Conservation (phyloP, 2,113 vertebrate genomes). For the Ranitomeya variabilis region DNA sequence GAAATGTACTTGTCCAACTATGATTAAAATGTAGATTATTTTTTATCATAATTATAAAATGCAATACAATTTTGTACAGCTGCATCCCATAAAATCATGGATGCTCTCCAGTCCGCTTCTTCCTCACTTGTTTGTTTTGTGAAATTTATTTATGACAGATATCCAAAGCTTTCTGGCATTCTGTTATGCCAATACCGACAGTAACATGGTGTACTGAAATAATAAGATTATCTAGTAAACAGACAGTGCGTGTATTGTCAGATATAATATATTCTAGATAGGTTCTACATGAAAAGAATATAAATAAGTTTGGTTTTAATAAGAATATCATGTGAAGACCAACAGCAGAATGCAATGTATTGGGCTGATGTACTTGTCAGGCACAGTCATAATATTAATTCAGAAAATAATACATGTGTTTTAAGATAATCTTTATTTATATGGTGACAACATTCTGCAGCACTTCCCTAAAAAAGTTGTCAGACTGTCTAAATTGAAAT, state of each 20-base stretch:
- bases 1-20: constrained; percentile 7
- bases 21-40: constrained; percentile 28
- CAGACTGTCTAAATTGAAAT: no score
- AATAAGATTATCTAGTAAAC: constrained; percentile 41
- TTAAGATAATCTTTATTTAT: no score
- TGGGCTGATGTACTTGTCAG: background rate
- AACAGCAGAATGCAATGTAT: background rate
- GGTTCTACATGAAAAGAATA: background rate
- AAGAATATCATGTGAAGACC: background rate
- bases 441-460: no score
- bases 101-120: constrained; percentile 22
- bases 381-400: background rate
- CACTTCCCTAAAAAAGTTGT: no score
- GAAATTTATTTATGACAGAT: constrained; percentile 44
- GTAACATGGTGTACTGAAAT: constrained; percentile 42
- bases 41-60: constrained; percentile 36
- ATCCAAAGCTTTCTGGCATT: constrained; percentile 38
- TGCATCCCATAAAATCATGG: constrained; percentile 41
- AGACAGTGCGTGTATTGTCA: constrained; percentile 4
- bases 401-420: no score
- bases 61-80: constrained; percentile 36
- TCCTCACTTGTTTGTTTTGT: constrained; percentile 37
- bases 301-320: background rate
- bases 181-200: constrained; percentile 21
- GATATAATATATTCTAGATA: constrained; percentile 8